Base-by-base conservation (phyloP, 2,797 vertebrate genomes). In the Centroberyx gerrardi region DNA sequence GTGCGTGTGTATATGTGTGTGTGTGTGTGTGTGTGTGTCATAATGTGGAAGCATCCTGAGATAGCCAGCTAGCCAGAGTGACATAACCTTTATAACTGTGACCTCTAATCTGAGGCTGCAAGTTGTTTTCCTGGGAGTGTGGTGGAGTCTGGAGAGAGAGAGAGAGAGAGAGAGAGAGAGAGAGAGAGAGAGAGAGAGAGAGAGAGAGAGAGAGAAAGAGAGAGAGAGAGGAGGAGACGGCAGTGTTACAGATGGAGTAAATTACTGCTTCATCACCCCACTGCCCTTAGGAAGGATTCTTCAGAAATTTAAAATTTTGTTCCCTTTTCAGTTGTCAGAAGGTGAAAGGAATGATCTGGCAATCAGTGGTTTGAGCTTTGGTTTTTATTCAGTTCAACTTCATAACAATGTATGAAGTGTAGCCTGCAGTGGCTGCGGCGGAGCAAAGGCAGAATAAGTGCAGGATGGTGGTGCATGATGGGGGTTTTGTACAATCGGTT, bases 261-360 rank as follows among this genome's bases (percentile, higher is more conserved):
- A 51, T 48, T 14, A 58, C 27, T 52, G 10, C 52, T 71, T 73
- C 33, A 66, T 18, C 59, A 67, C 29, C 42, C n/a, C 22, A 17
- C 28, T 10, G 22, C n/a, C 42, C 56, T 66, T 27, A 29, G 54
- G 52, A 54, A 27, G 18, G 17, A 51, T 17, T 8, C 14, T 18
- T 51, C 49, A 62, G 46, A 80, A 42, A 73, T 80, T 48, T 78
- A 15, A 74, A 64, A 78, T 55, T 42, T 62, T 49, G 58, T 55
- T 62, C 13, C 27, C 10, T 36, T 54, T 51, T 40, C 60, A 66
- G 58, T 29, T 56, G 14, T 78, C 59, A 27, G 46, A 53, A 51
- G 40, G 22, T 27, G 3, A 33, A 1, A 46, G 44, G 72, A 55
- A 80, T 66, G 66, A 82, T 71, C 70, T 54, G 60, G 59, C 62